These are phyloP conservation scores for Lithodes maja DNA, from an alignment of 2,888 invertebrate species.

Conservation along the genomic window DNA sequence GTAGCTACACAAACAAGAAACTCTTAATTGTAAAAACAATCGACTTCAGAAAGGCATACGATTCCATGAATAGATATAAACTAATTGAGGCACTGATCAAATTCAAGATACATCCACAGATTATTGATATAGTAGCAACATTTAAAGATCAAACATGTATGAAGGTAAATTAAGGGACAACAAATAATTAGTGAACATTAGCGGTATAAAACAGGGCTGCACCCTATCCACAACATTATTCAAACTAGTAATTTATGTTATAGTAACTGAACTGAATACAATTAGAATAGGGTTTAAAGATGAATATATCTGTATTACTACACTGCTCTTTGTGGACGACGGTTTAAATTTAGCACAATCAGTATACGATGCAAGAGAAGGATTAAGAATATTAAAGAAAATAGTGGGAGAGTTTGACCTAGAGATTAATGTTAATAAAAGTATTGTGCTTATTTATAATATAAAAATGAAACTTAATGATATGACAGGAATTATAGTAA, in stretches of 20 bases:
- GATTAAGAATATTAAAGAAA: neutral
- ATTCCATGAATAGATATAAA: no score
- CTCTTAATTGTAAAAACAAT: no score
- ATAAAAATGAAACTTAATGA: neutral
- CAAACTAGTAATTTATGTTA: neutral
- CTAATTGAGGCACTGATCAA: neutral
- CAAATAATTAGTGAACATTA: neutral
- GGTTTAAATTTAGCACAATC: neutral
- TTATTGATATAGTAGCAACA: neutral
- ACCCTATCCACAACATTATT: neutral
- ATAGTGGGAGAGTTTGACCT: neutral
- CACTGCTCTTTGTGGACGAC: neutral
- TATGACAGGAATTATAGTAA: neutral
- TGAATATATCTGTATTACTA: neutral
- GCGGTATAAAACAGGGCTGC: neutral
- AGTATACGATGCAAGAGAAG: neutral
- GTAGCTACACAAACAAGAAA: no score
- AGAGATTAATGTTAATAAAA: conserved; percentile 1
- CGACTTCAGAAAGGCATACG: no score
- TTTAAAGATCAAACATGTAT: neutral
- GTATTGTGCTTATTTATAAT: neutral
- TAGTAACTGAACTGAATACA: neutral
- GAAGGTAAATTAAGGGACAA: neutral
- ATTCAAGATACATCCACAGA: neutral
- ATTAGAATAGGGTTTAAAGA: neutral